Conservation (phyloP, 2,113 vertebrate genomes). For the Nycticryphes semicollaris region DNA sequence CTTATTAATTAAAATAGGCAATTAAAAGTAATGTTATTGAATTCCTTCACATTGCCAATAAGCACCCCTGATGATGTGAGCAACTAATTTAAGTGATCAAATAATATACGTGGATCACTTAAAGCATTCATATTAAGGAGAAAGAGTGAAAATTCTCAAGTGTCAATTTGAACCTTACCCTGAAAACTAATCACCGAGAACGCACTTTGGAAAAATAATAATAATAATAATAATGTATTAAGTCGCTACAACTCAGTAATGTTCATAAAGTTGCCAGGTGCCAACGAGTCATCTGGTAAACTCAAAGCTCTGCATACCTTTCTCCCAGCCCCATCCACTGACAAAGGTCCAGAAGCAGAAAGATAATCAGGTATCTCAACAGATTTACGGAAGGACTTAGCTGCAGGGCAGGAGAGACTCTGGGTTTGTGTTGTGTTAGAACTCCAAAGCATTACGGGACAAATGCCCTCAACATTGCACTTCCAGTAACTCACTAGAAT, state of each 20-base stretch:
- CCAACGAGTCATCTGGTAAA: background rate
- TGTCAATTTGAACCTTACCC: background rate
- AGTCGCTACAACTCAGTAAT: background rate
- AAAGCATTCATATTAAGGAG: background rate
- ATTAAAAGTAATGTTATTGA: background rate
- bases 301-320: background rate
- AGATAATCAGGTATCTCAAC: background rate
- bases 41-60: background rate
- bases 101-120: background rate
- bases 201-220: background rate
- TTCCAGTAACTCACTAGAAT: background rate
- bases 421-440: background rate
- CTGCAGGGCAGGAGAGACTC: background rate
- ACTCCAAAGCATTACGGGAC: background rate
- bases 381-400: background rate
- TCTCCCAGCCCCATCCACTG: background rate
- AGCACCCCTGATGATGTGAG: background rate
- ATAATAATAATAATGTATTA: background rate
- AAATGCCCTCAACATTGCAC: background rate
- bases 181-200: background rate
- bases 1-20: background rate
- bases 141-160: background rate
- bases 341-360: background rate
- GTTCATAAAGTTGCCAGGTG: background rate
- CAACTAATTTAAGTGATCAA: background rate